These are phyloP conservation scores for Gisinianus flammeolus DNA, from an alignment of 2,888 invertebrate species.

Conservation along the genomic window DNA sequence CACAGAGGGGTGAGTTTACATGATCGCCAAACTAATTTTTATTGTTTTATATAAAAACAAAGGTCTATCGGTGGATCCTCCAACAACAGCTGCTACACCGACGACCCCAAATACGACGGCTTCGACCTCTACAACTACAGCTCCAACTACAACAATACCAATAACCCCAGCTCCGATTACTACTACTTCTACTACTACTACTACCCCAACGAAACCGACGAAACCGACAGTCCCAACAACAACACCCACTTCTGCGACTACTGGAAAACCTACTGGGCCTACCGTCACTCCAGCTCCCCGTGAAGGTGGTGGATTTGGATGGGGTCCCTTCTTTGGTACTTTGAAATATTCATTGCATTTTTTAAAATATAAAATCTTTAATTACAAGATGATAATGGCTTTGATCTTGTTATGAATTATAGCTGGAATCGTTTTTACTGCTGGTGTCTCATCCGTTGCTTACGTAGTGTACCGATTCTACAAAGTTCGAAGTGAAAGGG, in stretches of 20 bases:
- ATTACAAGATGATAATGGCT: too few species aligned
- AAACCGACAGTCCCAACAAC: slow-evolving; percentile 36
- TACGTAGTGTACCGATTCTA: slow-evolving; percentile 87
- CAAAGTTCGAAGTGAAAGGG: too few species aligned
- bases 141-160: background rate
- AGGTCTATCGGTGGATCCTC: too few species aligned
- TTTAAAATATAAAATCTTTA: background rate
- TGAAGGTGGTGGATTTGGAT: slow-evolving; percentile 46
- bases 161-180: slow-evolving; percentile 42
- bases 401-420: slow-evolving; percentile 23
- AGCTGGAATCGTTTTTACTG: slow-evolving; percentile 83
- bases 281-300: slow-evolving; percentile 16
- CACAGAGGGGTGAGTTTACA: background rate
- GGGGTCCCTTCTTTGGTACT: slow-evolving; percentile 54
- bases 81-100: too few species aligned
- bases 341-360: slow-evolving; percentile 14
- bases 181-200: slow-evolving; percentile 51
- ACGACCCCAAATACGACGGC: background rate
- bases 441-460: slow-evolving; percentile 78
- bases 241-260: slow-evolving; percentile 32
- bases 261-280: slow-evolving; percentile 37
- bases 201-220: slow-evolving; percentile 45
- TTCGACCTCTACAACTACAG: slow-evolving; percentile 42
- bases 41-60: background rate
- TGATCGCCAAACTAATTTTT: background rate